Evolutionary conservation across 2,113 vertebrate genomes (phyloP).

Genomic region (Pachycephala philippinensis): DNA sequence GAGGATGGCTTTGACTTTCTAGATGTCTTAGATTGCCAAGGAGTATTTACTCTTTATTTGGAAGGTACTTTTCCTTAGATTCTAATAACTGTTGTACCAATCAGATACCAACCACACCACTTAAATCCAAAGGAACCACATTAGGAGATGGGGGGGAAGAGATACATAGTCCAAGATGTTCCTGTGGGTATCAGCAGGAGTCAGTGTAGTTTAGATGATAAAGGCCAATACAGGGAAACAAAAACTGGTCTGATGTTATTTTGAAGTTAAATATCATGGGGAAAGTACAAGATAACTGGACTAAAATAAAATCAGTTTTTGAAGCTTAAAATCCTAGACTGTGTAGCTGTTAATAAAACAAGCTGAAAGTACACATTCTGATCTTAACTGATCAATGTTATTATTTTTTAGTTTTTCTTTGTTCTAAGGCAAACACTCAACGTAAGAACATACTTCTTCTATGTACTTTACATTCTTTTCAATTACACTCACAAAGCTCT

Average conservation of each 20-base stretch:
- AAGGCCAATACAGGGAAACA: neutral
- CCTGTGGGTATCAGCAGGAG: neutral
- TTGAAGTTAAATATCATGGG: neutral
- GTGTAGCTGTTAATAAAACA: neutral
- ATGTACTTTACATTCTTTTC: neutral
- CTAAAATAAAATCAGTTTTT: neutral
- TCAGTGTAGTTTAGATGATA: neutral
- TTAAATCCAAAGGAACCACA: neutral
- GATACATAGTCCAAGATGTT: neutral
- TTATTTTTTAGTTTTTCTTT: neutral
- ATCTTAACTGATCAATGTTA: neutral
- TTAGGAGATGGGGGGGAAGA: neutral
- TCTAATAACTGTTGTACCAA: neutral
- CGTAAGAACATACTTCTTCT: neutral
- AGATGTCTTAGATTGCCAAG: neutral
- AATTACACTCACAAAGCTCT: neutral
- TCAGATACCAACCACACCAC: neutral
- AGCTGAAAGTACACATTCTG: neutral
- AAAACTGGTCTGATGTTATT: neutral
- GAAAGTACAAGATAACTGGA: neutral
- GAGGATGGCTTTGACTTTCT: neutral
- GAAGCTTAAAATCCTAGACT: neutral
- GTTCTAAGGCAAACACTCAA: neutral
- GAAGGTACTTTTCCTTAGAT: neutral
- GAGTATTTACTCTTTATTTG: neutral